These are phyloP conservation scores for Cossypha polioptera DNA, from an alignment of 2,797 vertebrate genomes.

Conservation along the genomic window DNA sequence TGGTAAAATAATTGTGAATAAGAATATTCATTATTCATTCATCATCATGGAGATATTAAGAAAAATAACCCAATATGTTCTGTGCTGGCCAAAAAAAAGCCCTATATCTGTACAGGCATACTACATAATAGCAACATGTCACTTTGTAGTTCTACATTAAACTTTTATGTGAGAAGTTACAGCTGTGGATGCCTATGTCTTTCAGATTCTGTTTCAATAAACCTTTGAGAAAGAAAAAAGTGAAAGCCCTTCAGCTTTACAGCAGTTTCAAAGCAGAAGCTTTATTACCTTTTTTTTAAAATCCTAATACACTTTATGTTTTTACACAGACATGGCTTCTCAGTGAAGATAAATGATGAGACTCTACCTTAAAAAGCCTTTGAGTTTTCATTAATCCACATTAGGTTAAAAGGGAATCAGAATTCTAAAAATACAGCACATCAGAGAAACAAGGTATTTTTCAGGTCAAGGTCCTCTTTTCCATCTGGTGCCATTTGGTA, in stretches of 20 bases:
- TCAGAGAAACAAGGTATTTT: constrained; percentile 61
- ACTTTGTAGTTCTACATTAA: constrained; percentile 48
- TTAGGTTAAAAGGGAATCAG: constrained; percentile 62
- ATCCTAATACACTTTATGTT: constrained; percentile 17
- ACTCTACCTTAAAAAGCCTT: constrained; percentile 53
- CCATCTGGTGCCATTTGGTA: constrained; percentile 52
- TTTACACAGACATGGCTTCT: constrained; percentile 43
- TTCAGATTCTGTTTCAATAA: constrained; percentile 58
- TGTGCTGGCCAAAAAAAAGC: background rate
- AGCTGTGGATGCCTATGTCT: constrained; percentile 42
- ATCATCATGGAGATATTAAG: background rate
- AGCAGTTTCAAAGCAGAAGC: constrained; percentile 59
- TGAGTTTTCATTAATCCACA: constrained; percentile 55
- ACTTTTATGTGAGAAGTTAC: constrained; percentile 49
- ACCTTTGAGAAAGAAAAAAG: constrained; percentile 43
- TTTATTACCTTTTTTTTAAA: constrained; percentile 50
- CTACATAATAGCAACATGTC: constrained; percentile 14
- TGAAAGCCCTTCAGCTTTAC: constrained; percentile 46
- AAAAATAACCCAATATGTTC: constrained; percentile 9
- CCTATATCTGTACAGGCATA: background rate
- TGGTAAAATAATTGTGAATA: background rate
- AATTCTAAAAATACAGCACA: constrained; percentile 65
- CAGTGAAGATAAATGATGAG: constrained; percentile 61
- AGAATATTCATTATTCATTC: constrained; percentile 6
- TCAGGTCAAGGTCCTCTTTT: constrained; percentile 53